Evolutionary conservation across 2,113 vertebrate species (phyloP), one percentile per base, ranked within the genome.

Genomic region (Paralichthys olivaceus): DNA sequence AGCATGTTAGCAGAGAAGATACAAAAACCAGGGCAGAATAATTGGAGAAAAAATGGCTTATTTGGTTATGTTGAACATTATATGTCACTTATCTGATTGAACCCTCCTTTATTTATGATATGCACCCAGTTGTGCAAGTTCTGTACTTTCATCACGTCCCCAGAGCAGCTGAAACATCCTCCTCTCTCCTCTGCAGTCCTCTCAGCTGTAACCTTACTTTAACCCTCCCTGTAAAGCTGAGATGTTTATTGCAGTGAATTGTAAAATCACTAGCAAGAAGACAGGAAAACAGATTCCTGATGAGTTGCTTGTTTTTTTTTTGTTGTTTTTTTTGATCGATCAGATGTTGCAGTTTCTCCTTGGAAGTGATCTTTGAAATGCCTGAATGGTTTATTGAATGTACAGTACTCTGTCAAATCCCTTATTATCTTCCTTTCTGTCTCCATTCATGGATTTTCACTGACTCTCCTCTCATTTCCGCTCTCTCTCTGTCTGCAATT

Each of bases 401-500:
- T 19, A 47, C 43, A 47, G 43, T 19, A 47, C 34, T 53, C 17
- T 40, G 11, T 11, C 37, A 3, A 40, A 29, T 29, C 28, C 28
- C 28, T 29, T 32, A 69, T 47, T 69, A 29, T 51, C 29, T 28
- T 69, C n/a, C 26, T 71, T 12, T 58, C 19, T 0, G 0, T 32
- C 43, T 59, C 34, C 49, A 53, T 25, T 43, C 22, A 72, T 83
- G 2, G 13, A 68, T 60, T 26, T 20, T 77, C 69, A 13, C 26
- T 72, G 64, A 23, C 28, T 23, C 57, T 40, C 43, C 43, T 70
- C 49, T 49, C 15, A 63, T 26, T 43, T 28, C 12, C 28, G 4
- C 37, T 40, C 14, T 49, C 23, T 40, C 63, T 47, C 34, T 49
- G 8, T 83, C 67, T 84, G 68, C 57, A 73, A 84, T 81, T 72